Conservation (phyloP, 2,113 vertebrate genomes). For the Coregonus clupeaformis region DNA sequence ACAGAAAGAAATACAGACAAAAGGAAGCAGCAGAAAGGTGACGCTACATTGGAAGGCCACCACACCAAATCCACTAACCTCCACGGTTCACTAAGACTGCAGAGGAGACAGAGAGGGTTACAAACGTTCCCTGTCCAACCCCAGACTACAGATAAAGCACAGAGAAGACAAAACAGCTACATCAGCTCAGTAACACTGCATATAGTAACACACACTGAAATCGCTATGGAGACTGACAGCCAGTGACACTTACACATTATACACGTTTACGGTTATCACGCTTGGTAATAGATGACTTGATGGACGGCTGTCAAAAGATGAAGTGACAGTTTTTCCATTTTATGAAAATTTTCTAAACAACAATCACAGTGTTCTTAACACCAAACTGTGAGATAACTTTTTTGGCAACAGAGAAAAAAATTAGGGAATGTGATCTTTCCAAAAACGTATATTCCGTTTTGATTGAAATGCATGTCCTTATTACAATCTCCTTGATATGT, state of each 20-base stretch:
- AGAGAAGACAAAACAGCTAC: constrained; percentile 99
- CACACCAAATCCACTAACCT: constrained; percentile 98
- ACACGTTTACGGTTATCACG: constrained; percentile 95
- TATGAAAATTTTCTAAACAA: constrained; percentile 65
- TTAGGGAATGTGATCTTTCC: constrained; percentile 71
- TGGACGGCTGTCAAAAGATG: constrained; percentile 80
- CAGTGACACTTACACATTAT: constrained; percentile 97
- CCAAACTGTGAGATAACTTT: constrained; percentile 80
- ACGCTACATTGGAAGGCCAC: constrained; percentile 95
- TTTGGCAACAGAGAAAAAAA: constrained; percentile 90
- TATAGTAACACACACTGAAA: constrained; percentile 99
- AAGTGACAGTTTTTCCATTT: constrained; percentile 85
- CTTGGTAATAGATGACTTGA: constrained; percentile 92
- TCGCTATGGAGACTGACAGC: constrained; percentile 97
- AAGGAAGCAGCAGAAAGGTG: constrained; percentile 95
- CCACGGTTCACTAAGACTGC: constrained; percentile 99
- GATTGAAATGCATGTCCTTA: constrained; percentile 85
- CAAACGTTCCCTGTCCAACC: constrained; percentile 76
- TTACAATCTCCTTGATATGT: constrained; percentile 94
- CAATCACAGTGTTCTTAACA: constrained; percentile 90
- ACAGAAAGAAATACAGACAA: constrained; percentile 85
- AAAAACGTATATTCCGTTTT: constrained; percentile 74
- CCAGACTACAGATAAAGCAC: constrained; percentile 88
- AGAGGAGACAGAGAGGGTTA: constrained; percentile 78
- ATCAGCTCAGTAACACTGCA: constrained; percentile 99